Evolutionary conservation across 2,113 vertebrate genomes (phyloP).

Genomic region (Heliornis fulica): DNA sequence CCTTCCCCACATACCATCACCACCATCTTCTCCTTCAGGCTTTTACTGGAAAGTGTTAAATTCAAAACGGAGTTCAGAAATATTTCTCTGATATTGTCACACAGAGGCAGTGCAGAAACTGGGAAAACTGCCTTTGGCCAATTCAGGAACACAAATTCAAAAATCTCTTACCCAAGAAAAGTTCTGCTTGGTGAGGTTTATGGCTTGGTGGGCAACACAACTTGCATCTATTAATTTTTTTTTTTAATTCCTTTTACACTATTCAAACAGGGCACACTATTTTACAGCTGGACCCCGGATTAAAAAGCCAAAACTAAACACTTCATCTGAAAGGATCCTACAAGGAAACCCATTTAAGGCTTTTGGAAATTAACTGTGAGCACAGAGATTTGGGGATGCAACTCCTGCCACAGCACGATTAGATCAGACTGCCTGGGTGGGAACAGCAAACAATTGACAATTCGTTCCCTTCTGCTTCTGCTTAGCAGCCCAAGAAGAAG

Average conservation of each 20-base stretch:
- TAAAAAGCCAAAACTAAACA: background rate
- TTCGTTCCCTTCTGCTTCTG: conserved; percentile 32
- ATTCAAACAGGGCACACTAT: background rate
- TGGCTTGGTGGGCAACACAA: background rate
- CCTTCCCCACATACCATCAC: background rate
- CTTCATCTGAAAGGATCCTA: background rate
- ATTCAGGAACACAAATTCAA: background rate
- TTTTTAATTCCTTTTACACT: background rate
- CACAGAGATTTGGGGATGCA: background rate
- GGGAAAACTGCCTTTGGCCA: background rate
- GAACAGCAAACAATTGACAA: conserved; percentile 9
- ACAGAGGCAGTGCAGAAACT: background rate
- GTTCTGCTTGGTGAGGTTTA: background rate
- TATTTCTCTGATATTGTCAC: background rate
- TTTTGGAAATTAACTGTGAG: background rate
- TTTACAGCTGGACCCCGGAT: background rate
- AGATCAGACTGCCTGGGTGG: conserved; percentile 32
- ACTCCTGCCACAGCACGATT: background rate
- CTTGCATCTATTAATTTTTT: background rate
- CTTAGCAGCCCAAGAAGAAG: background rate
- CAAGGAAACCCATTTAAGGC: background rate
- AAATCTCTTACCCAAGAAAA: background rate
- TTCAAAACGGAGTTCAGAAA: background rate
- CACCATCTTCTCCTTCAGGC: background rate
- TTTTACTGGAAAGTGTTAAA: background rate